Percentiles rank a stretch among this genome's conserved stretches.
phyloP scores from a whole-genome alignment of 2,888 invertebrate species.

The Ashinkailepas kermadecensis region DNA sequence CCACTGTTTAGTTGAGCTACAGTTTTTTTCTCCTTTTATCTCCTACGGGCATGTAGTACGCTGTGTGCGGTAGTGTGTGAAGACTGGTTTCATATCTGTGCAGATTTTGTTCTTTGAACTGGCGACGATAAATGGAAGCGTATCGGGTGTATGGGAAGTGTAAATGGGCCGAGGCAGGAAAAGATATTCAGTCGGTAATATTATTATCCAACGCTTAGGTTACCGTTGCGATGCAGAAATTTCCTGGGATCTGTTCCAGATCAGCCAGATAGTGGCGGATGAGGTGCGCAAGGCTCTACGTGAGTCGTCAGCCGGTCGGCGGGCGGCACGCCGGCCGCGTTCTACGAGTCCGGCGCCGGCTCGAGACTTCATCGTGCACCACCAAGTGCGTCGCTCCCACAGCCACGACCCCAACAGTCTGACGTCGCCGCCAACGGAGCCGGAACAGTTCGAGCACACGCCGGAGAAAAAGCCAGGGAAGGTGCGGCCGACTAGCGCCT shows the following conservation, averaged over 20 bases:
- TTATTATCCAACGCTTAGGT: too few species aligned
- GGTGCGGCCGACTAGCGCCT: neutral
- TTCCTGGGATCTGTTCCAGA: neutral
- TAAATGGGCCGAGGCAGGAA: too few species aligned
- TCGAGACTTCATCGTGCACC: neutral
- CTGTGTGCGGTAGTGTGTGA: too few species aligned
- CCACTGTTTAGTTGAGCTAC: too few species aligned
- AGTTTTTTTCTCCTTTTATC: too few species aligned
- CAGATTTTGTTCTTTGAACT: too few species aligned
- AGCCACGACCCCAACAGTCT: neutral
- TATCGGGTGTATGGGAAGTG: too few species aligned
- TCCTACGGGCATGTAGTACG: too few species aligned
- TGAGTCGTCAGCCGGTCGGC: neutral
- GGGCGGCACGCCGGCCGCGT: neutral
- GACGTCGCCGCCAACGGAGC: neutral
- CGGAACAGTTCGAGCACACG: neutral
- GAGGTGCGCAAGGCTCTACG: constrained; percentile 8
- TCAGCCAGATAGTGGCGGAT: neutral
- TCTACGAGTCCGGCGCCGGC: neutral
- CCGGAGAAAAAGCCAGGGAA: neutral
- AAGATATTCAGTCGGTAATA: too few species aligned
- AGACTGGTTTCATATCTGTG: too few species aligned
- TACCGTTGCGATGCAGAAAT: too few species aligned
- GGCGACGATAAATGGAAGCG: too few species aligned
- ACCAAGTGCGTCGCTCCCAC: neutral